Evolutionary conservation across 2,797 vertebrate species (phyloP).

Genomic region (Periophthalmus magnuspinnatus): DNA sequence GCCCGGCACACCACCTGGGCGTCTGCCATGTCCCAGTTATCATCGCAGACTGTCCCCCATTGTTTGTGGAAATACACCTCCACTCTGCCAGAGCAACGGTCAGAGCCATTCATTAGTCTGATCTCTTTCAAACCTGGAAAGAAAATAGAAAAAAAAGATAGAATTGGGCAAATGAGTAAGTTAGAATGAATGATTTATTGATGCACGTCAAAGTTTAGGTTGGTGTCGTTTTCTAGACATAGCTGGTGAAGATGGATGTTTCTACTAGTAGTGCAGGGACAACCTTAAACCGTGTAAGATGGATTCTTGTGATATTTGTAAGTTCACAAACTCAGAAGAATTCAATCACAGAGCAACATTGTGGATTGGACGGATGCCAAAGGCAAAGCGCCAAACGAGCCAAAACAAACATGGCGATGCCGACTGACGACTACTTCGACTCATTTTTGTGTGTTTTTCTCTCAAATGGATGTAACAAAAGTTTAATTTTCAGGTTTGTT

Average conservation of each 20-base stretch:
- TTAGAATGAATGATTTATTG: background rate
- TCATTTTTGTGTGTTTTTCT: too few relatives aligned
- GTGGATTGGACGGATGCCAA: too few relatives aligned
- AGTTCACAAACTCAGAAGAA: too few relatives aligned
- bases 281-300: too few relatives aligned
- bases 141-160: background rate
- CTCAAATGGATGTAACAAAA: too few relatives aligned
- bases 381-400: too few relatives aligned
- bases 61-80: conserved; percentile 51
- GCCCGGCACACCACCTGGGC: conserved; percentile 65
- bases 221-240: background rate
- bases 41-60: conserved; percentile 72
- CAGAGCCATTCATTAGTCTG: conserved; percentile 54
- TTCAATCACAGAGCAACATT: too few relatives aligned
- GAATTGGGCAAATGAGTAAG: background rate
- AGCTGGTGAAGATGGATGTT: background rate
- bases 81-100: conserved; percentile 66
- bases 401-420: too few relatives aligned
- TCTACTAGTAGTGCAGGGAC: too few relatives aligned
- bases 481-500: too few relatives aligned
- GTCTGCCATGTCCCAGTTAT: conserved; percentile 58
- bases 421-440: too few relatives aligned
- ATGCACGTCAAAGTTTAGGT: background rate
- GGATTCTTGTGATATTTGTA: too few relatives aligned
- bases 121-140: conserved; percentile 37